Evolutionary conservation across 2,113 vertebrate species (phyloP).

Genomic region (Callocephalon fimbriatum): DNA sequence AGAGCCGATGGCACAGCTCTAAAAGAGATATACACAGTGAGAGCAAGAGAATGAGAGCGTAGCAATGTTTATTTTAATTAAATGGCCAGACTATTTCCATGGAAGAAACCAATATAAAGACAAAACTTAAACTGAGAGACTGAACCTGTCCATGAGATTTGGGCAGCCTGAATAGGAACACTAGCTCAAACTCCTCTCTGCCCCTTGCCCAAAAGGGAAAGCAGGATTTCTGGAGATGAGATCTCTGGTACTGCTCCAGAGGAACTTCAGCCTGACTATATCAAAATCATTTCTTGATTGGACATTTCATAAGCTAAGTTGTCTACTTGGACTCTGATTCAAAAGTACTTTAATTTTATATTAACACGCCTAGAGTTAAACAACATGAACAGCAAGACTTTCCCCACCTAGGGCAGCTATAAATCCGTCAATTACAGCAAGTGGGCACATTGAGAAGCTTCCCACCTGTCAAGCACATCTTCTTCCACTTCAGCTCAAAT

Average conservation of each 20-base stretch:
- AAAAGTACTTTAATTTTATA: neutral
- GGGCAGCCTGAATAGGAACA: neutral
- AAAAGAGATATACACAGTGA: accelerated
- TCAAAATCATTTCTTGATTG: neutral
- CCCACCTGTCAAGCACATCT: neutral
- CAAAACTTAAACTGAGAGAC: neutral
- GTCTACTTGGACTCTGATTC: neutral
- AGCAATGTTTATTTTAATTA: neutral
- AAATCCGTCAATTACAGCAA: neutral
- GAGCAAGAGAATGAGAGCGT: neutral
- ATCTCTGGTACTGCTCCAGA: neutral
- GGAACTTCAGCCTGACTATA: neutral
- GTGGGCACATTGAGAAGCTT: accelerated
- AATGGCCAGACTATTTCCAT: neutral
- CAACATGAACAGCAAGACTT: neutral
- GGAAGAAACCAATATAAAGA: neutral
- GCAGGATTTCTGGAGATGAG: neutral
- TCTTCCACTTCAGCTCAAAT: neutral
- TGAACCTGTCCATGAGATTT: neutral
- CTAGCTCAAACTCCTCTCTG: neutral
- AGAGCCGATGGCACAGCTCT: neutral
- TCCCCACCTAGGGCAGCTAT: neutral
- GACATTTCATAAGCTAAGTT: neutral
- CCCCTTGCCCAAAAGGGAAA: neutral
- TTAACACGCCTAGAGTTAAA: neutral